Conservation (phyloP, 2,113 vertebrate species). For the Cynocephalus volans region DNA sequence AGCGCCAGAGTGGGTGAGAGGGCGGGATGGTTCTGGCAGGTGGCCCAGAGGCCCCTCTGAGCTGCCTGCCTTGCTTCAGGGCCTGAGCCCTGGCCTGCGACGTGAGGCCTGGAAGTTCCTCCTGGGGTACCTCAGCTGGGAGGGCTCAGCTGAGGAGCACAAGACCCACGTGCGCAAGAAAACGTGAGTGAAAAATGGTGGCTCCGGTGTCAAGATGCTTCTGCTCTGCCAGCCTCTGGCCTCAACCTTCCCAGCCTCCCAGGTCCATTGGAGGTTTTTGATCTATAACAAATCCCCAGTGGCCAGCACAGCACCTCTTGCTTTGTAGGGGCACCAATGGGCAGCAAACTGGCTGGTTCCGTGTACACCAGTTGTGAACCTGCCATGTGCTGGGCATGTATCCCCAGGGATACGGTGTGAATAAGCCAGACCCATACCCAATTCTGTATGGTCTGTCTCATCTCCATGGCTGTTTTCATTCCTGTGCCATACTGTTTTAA, state of each 20-base stretch:
- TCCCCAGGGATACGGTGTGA: accelerated
- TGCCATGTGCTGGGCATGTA: neutral
- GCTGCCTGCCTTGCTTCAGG: constrained; percentile 83
- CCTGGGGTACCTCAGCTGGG: constrained; percentile 95
- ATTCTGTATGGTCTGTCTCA: neutral
- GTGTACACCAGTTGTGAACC: accelerated
- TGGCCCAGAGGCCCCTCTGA: neutral
- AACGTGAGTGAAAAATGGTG: constrained; percentile 88
- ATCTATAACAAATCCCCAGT: too few relatives aligned
- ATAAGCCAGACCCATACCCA: neutral
- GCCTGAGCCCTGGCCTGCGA: constrained; percentile 90
- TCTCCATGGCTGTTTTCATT: accelerated
- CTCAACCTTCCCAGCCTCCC: too few relatives aligned
- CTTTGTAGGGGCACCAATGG: accelerated
- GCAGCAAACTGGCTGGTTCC: too few relatives aligned
- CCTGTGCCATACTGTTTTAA: accelerated
- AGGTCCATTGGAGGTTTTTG: too few relatives aligned
- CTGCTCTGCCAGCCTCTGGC: neutral
- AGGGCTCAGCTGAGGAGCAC: constrained; percentile 91
- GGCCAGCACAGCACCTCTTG: too few relatives aligned
- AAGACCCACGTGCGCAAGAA: constrained; percentile 91
- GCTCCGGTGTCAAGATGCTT: too few relatives aligned
- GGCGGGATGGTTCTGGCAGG: accelerated
- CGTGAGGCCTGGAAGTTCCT: constrained; percentile 96
- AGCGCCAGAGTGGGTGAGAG: accelerated